A percentile compares a stretch with the other conserved stretches of the same genome.
Evolutionary conservation across 2,888 invertebrate genomes (phyloP).

Genomic region (Parapristionchus giblindavisi): DNA sequence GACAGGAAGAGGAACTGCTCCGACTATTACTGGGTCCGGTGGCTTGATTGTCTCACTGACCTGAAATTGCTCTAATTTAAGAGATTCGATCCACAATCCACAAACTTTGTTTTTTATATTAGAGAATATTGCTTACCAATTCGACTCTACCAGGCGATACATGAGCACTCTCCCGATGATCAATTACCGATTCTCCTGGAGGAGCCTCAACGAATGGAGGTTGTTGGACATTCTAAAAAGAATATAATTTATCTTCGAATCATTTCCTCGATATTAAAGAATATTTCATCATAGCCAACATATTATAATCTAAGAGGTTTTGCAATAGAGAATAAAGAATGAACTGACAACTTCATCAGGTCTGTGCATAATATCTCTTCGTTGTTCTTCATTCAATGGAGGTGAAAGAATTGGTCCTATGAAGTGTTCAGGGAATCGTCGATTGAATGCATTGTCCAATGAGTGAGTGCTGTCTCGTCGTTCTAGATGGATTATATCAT

Average conservation of each 20-base stretch:
- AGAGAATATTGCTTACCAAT: no score
- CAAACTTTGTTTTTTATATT: no score
- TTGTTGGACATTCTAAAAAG: no score
- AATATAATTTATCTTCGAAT: not conserved
- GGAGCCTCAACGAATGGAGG: no score
- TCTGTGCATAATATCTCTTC: not conserved
- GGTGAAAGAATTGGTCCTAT: slow-evolving; percentile 1
- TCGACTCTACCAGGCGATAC: no score
- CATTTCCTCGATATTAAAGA: not conserved
- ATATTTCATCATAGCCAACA: not conserved
- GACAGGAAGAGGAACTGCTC: slow-evolving; percentile 4
- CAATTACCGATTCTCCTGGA: no score
- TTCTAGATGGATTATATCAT: not conserved
- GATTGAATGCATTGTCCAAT: slow-evolving; percentile 10
- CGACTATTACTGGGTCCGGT: not conserved
- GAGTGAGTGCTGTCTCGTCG: slow-evolving; percentile 36
- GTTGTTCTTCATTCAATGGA: not conserved
- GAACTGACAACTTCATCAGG: not conserved
- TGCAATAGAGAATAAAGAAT: not conserved
- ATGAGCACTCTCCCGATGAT: no score
- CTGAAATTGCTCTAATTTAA: no score
- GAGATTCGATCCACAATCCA: no score
- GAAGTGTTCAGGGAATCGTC: slow-evolving; percentile 34
- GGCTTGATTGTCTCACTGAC: not conserved
- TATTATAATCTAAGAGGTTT: not conserved